Conservation (phyloP, 2,113 vertebrate species). For the Tricholaema leucomelas region DNA sequence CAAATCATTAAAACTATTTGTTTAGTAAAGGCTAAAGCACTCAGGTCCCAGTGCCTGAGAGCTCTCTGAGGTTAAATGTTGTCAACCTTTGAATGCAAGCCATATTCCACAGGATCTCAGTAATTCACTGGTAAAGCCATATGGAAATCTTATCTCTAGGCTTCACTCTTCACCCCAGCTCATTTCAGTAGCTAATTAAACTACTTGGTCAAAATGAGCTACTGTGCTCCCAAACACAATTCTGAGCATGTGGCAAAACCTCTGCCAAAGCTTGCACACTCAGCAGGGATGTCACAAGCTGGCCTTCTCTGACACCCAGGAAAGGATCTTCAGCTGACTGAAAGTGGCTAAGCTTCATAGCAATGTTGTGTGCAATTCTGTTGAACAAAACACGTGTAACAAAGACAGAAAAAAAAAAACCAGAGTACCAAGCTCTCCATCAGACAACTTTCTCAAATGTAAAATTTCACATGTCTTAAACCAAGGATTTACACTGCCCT, state of each 20-base stretch:
- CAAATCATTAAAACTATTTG: constrained; percentile 63
- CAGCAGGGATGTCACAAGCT: background rate
- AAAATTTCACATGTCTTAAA: background rate
- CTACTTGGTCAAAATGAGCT: background rate
- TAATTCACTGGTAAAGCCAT: background rate
- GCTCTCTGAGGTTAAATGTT: constrained; percentile 10
- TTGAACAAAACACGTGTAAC: background rate
- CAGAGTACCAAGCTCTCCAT: background rate
- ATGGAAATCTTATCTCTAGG: background rate
- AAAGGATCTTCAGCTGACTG: background rate
- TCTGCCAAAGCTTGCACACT: background rate
- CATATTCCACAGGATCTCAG: background rate
- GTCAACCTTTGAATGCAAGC: background rate
- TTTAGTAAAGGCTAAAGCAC: constrained; percentile 58
- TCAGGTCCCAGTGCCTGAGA: constrained; percentile 4
- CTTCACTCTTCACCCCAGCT: background rate
- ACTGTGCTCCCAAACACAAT: background rate
- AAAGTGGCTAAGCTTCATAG: fast-evolving
- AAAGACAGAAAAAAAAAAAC: background rate
- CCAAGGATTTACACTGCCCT: background rate
- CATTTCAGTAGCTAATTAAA: background rate
- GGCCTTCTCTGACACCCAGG: background rate
- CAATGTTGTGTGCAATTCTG: background rate
- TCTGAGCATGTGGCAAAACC: background rate
- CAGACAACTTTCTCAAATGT: background rate